Evolutionary conservation across 2,888 invertebrate species (phyloP).

Genomic region (Pseudococcus jackbeardsleyi): DNA sequence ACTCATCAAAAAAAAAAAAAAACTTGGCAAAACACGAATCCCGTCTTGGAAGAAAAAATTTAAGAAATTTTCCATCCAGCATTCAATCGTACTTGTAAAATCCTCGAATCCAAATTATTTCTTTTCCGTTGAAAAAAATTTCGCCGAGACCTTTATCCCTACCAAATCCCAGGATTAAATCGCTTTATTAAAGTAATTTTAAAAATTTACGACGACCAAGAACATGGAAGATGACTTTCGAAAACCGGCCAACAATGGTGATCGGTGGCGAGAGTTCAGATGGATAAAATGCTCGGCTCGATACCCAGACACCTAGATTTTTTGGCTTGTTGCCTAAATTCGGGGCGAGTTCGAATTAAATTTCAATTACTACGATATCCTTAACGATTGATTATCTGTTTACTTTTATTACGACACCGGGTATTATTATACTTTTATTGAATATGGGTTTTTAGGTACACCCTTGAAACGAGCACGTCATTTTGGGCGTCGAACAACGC

Average conservation of each 20-base stretch:
- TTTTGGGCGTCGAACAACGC: background rate
- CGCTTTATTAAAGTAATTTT: constrained; percentile 11
- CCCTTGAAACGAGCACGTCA: constrained; percentile 18
- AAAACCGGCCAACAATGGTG: constrained; percentile 8
- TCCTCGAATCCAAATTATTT: background rate
- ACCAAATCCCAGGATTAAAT: background rate
- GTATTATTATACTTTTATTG: background rate
- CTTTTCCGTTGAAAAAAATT: background rate
- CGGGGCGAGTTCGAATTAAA: constrained; percentile 12
- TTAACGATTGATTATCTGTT: constrained; percentile 22
- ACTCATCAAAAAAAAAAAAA: background rate
- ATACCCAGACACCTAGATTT: background rate
- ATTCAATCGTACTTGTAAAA: background rate
- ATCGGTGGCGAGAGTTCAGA: constrained; percentile 6
- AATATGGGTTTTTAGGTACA: no score
- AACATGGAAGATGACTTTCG: background rate
- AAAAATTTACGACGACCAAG: constrained; percentile 2
- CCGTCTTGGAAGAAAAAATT: background rate
- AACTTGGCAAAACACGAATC: background rate
- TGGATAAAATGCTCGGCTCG: background rate
- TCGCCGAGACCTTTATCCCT: background rate
- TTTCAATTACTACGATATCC: constrained; percentile 6
- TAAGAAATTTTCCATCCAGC: background rate
- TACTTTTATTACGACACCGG: background rate
- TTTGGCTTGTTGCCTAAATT: background rate